Percentiles rank a stretch among this genome's conserved stretches.
Conservation (phyloP, 2,797 vertebrate genomes). For the Pseudochirops corinnae region DNA sequence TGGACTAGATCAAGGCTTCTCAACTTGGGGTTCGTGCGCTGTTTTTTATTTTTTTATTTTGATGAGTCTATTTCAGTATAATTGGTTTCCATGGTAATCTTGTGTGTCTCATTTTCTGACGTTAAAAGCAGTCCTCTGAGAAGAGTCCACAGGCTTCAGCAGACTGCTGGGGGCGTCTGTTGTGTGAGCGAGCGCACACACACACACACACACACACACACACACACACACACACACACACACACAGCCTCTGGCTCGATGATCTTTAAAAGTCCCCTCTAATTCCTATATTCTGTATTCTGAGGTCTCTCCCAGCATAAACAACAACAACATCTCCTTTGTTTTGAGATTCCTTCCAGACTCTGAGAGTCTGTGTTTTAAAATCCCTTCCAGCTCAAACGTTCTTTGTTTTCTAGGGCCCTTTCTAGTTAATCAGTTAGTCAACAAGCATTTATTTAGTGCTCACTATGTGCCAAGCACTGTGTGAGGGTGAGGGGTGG, state of each 20-base stretch:
- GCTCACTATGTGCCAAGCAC: not conserved
- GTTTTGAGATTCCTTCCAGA: not conserved
- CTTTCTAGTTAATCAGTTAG: not conserved
- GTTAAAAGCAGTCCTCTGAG: not conserved
- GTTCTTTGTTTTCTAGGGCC: not conserved
- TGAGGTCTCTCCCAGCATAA: not conserved
- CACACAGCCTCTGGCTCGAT: not conserved
- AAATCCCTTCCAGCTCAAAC: not conserved
- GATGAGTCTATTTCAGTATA: not conserved
- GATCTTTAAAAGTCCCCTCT: not conserved
- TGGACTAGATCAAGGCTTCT: not conserved
- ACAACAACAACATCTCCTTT: not conserved
- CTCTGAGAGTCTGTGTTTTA: not conserved
- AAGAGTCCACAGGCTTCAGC: not conserved
- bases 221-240: no score
- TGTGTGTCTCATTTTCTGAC: not conserved
- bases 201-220: no score
- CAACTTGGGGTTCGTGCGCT: not conserved
- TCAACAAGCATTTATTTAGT: not conserved
- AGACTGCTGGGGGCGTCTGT: not conserved
- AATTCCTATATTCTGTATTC: not conserved
- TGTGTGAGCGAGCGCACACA: no score
- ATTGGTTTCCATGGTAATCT: not conserved
- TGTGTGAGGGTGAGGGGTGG: not conserved
- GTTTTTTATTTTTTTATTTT: not conserved